A percentile compares a stretch with the other conserved stretches of the same genome.
These are phyloP conservation scores for Patagioenas fasciata DNA, from an alignment of 2,113 vertebrate species.

Conservation along the genomic window DNA sequence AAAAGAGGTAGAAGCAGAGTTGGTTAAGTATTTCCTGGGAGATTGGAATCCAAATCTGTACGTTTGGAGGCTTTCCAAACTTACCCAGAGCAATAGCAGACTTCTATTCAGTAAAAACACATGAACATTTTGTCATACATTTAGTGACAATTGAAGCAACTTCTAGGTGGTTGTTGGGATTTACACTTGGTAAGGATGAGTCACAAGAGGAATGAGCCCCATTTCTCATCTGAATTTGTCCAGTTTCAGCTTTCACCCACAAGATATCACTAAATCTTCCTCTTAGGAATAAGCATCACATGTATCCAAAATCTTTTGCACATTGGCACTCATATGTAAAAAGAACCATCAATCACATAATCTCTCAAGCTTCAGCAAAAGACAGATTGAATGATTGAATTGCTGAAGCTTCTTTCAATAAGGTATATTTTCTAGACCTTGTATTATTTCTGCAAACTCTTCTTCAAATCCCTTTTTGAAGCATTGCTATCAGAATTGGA, in stretches of 20 bases:
- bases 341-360: neutral
- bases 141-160: neutral
- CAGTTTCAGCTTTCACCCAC: neutral
- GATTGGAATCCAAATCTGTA: neutral
- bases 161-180: neutral
- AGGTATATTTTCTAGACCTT: neutral
- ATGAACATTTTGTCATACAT: neutral
- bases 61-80: neutral
- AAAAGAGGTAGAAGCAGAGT: neutral
- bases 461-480: neutral
- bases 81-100: neutral
- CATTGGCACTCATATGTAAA: neutral
- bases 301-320: neutral
- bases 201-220: neutral
- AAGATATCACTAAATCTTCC: neutral
- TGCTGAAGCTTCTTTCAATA: neutral
- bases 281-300: neutral
- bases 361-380: neutral
- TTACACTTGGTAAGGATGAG: neutral
- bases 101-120: neutral
- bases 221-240: neutral
- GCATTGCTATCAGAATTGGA: neutral
- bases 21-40: slow-evolving; percentile 3
- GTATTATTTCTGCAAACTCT: neutral
- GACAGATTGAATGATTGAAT: neutral